Evolutionary conservation across 2,888 invertebrate species (phyloP).

Genomic region (Cephalotes varians): DNA sequence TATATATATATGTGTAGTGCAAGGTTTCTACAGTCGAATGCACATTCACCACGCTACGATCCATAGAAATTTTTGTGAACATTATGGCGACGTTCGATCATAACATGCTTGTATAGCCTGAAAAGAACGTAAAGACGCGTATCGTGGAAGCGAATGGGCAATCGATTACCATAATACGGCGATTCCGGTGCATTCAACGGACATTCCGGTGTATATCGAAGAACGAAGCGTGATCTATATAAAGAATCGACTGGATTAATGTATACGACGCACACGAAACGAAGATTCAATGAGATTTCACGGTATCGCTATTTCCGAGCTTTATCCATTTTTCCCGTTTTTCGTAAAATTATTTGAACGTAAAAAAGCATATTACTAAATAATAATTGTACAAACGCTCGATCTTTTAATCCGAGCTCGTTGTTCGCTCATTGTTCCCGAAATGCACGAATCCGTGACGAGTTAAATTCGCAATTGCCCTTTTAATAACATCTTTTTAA

Average conservation of each 20-base stretch:
- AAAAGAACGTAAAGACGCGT: slow-evolving; percentile 55
- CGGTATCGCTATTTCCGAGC: slow-evolving; percentile 5
- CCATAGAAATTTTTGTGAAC: slow-evolving; percentile 45
- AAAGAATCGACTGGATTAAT: slow-evolving; percentile 42
- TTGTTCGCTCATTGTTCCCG: neutral
- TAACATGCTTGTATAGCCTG: slow-evolving; percentile 39
- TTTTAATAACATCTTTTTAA: slow-evolving; percentile 43
- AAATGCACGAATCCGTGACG: neutral
- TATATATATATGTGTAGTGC: slow-evolving; percentile 6
- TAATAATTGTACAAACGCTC: slow-evolving; percentile 4
- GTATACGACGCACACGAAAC: slow-evolving; percentile 5
- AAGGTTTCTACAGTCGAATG: slow-evolving; percentile 5
- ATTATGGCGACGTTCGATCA: slow-evolving; percentile 47
- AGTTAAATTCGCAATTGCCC: slow-evolving; percentile 34
- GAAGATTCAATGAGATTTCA: slow-evolving; percentile 19
- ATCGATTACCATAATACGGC: slow-evolving; percentile 79
- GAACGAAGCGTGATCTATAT: slow-evolving; percentile 31
- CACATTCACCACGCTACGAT: slow-evolving; percentile 18
- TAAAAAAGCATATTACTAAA: neutral
- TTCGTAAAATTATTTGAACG: neutral
- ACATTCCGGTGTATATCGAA: slow-evolving; percentile 37
- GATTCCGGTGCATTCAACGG: slow-evolving; percentile 73
- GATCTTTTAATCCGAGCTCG: slow-evolving; percentile 26
- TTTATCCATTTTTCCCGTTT: neutral
- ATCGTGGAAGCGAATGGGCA: slow-evolving; percentile 65